Percentiles rank a stretch among this genome's conserved stretches.
These are phyloP conservation scores for Sisyra nigra DNA, from an alignment of 2,888 invertebrate species.

Conservation along the genomic window DNA sequence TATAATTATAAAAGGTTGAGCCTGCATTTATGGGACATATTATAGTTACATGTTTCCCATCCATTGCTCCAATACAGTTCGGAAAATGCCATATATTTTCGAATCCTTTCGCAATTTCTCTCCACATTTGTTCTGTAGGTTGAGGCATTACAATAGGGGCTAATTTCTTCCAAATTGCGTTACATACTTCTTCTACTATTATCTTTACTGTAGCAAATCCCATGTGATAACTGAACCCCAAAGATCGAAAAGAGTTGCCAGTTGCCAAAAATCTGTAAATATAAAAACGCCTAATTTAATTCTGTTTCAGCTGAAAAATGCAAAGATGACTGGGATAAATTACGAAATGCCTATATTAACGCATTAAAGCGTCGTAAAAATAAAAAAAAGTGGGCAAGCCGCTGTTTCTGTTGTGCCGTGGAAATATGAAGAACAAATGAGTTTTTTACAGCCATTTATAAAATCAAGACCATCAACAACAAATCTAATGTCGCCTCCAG, in stretches of 20 bases:
- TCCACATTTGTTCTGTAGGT: constrained; percentile 13
- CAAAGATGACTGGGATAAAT: too few relatives aligned
- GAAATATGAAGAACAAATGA: too few relatives aligned
- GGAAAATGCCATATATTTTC: constrained; percentile 13
- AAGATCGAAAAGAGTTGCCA: constrained; percentile 14
- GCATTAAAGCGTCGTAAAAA: too few relatives aligned
- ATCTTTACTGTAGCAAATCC: constrained; percentile 14
- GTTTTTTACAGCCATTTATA: too few relatives aligned
- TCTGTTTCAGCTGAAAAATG: too few relatives aligned
- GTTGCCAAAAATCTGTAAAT: constrained; percentile 14
- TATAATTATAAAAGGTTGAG: neutral
- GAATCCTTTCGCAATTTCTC: constrained; percentile 11
- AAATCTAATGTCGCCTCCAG: too few relatives aligned
- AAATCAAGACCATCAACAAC: too few relatives aligned
- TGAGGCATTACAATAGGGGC: constrained; percentile 13
- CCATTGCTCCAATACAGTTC: constrained; percentile 5
- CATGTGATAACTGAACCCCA: constrained; percentile 16
- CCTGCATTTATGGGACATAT: constrained; percentile 9
- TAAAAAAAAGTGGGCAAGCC: too few relatives aligned
- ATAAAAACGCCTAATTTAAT: too few relatives aligned
- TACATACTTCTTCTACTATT: constrained; percentile 16
- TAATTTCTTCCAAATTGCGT: constrained; percentile 15
- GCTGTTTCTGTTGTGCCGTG: too few relatives aligned
- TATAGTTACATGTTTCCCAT: constrained; percentile 10
- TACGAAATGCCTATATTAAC: too few relatives aligned